Percentiles rank a stretch among this genome's conserved stretches.
phyloP scores from a whole-genome alignment of 2,888 invertebrate species.

The Drosophila maculinotata region DNA sequence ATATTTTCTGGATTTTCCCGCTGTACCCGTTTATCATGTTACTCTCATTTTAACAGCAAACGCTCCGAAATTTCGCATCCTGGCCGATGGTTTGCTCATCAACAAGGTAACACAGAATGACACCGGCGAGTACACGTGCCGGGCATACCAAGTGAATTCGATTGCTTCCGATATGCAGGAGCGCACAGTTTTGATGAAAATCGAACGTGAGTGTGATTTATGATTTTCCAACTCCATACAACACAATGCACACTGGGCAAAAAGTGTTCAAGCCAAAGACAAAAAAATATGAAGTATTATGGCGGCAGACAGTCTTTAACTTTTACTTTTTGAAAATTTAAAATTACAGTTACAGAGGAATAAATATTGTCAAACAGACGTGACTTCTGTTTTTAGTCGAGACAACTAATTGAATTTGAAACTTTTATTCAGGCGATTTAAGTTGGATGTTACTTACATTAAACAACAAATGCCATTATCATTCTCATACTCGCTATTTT shows the following conservation, averaged over 20 bases:
- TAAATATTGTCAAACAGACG: too few species aligned
- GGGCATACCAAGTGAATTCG: constrained; percentile 86
- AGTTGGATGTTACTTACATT: too few species aligned
- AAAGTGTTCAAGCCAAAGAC: background rate
- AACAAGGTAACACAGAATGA: constrained; percentile 86
- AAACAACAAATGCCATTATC: too few species aligned
- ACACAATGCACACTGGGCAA: constrained; percentile 46
- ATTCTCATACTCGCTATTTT: too few species aligned
- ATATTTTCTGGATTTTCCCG: constrained; percentile 11
- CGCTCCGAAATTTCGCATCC: constrained; percentile 85
- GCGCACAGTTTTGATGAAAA: constrained; percentile 86
- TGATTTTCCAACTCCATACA: constrained; percentile 50
- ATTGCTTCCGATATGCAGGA: constrained; percentile 86
- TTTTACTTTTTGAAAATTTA: too few species aligned
- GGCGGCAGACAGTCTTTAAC: too few species aligned
- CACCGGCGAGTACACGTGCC: constrained; percentile 87
- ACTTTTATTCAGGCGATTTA: too few species aligned
- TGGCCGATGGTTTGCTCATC: constrained; percentile 87
- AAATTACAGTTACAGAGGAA: too few species aligned
- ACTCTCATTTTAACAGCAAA: constrained; percentile 51
- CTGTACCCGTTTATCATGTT: constrained; percentile 42
- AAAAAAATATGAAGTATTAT: too few species aligned
- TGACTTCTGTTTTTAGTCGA: too few species aligned
- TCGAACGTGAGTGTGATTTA: constrained; percentile 87
- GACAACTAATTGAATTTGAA: too few species aligned